Conservation (phyloP, 2,888 invertebrate genomes). For the Iselma pallidipennis region DNA sequence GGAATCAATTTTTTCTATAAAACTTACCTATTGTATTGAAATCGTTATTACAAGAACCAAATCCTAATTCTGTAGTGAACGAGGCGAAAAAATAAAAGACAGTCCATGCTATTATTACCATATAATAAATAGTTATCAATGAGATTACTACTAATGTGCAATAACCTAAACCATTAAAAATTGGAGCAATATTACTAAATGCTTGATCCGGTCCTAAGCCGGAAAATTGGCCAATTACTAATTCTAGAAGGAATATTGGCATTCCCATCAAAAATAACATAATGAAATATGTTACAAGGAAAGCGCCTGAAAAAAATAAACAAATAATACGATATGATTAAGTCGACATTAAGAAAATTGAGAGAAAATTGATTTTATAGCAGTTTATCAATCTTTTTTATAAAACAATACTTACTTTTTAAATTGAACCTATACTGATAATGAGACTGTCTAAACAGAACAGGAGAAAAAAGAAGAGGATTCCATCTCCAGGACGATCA, state of each 20-base stretch:
- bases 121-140: constrained; percentile 77
- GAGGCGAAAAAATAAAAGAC: constrained; percentile 76
- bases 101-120: constrained; percentile 79
- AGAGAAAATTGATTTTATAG: no score
- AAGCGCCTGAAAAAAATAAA: constrained; percentile 77
- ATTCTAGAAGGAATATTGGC: constrained; percentile 79
- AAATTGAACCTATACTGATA: no score
- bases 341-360: no score
- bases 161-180: constrained; percentile 66
- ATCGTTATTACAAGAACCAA: constrained; percentile 69
- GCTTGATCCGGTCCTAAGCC: constrained; percentile 72
- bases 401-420: no score
- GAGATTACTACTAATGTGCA: constrained; percentile 72
- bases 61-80: constrained; percentile 65
- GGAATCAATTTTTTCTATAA: constrained; percentile 1
- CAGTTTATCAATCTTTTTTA: no score
- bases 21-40: constrained; percentile 64
- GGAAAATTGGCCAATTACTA: constrained; percentile 78
- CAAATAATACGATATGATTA: no score
- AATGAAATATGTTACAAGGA: constrained; percentile 72
- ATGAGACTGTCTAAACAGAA: no score
- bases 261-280: constrained; percentile 78
- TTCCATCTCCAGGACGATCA: no score
- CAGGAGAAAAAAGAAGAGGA: no score
- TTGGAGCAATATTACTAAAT: constrained; percentile 66